Evolutionary conservation across 2,888 invertebrate species (phyloP).

Genomic region (Phlogophora meticulosa): DNA sequence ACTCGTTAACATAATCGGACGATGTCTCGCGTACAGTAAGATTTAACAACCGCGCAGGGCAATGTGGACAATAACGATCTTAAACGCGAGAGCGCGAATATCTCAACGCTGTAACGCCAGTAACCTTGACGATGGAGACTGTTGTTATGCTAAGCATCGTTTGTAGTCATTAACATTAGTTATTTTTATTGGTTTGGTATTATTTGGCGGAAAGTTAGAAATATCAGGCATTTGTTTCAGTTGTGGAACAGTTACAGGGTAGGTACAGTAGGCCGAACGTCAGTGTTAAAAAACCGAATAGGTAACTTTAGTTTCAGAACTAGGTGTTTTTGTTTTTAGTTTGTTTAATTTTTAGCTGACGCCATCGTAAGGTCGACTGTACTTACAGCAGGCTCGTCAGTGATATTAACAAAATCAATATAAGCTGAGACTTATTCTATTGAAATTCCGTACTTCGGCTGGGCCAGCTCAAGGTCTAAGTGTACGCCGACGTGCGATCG

Average conservation of each 20-base stretch:
- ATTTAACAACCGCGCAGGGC: conserved; percentile 58
- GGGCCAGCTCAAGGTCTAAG: not conserved
- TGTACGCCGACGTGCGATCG: not conserved
- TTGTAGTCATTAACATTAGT: conserved; percentile 54
- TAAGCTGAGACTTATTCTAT: not conserved
- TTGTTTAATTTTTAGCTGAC: too few relatives aligned
- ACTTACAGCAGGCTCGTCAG: too few relatives aligned
- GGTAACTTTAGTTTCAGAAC: too few relatives aligned
- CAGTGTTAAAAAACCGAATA: too few relatives aligned
- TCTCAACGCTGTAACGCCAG: conserved; percentile 62
- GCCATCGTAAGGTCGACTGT: too few relatives aligned
- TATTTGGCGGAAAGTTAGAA: conserved; percentile 15
- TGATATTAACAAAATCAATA: not conserved
- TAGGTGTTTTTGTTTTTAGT: too few relatives aligned
- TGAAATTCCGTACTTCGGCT: not conserved
- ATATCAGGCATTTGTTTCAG: conserved; percentile 2
- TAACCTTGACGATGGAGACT: conserved; percentile 61
- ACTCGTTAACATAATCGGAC: conserved; percentile 51
- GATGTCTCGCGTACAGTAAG: conserved; percentile 50
- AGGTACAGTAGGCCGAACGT: not conserved
- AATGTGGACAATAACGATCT: conserved; percentile 62
- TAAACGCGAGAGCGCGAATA: conserved; percentile 59
- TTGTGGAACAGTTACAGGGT: conserved; percentile 1
- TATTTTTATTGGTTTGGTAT: conserved; percentile 52
- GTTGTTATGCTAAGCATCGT: conserved; percentile 61